Evolutionary conservation across 2,113 vertebrate genomes (phyloP).

Genomic region (Shinisaurus crocodilurus): DNA sequence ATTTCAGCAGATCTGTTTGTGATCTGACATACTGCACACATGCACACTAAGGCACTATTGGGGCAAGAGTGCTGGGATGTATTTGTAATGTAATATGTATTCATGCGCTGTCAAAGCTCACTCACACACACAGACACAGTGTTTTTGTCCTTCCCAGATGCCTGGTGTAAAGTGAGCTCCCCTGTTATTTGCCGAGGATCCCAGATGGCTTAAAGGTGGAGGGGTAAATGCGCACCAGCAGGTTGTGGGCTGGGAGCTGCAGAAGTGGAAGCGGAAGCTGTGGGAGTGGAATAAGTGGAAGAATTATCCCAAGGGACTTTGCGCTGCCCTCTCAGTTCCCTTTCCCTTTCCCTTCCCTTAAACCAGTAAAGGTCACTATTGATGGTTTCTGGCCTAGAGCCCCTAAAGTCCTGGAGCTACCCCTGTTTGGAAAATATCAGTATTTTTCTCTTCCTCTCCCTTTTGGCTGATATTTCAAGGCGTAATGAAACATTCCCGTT

Average conservation of each 20-base stretch:
- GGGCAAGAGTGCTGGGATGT: not conserved
- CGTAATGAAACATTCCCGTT: not conserved
- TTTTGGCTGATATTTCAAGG: not conserved
- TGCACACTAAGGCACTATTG: not conserved
- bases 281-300: no score
- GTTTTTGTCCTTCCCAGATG: not conserved
- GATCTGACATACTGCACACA: not conserved
- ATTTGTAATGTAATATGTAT: not conserved
- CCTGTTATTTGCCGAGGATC: not conserved
- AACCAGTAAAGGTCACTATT: not conserved
- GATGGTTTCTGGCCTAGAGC: not conserved
- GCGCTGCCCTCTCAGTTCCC: not conserved
- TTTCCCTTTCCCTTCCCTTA: not conserved
- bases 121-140: not conserved
- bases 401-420: not conserved
- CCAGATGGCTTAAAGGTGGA: not conserved
- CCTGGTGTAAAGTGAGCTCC: not conserved
- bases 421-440: not conserved
- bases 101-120: not conserved
- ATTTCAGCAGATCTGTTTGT: not conserved
- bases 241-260: no score
- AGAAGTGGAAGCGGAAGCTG: no score
- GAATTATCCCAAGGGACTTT: not conserved
- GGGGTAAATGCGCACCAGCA: not conserved
- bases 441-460: not conserved